Percentiles rank a stretch among this genome's conserved stretches.
phyloP scores from a whole-genome alignment of 2,113 vertebrate genomes.

The Paracanthobrama guichenoti region DNA sequence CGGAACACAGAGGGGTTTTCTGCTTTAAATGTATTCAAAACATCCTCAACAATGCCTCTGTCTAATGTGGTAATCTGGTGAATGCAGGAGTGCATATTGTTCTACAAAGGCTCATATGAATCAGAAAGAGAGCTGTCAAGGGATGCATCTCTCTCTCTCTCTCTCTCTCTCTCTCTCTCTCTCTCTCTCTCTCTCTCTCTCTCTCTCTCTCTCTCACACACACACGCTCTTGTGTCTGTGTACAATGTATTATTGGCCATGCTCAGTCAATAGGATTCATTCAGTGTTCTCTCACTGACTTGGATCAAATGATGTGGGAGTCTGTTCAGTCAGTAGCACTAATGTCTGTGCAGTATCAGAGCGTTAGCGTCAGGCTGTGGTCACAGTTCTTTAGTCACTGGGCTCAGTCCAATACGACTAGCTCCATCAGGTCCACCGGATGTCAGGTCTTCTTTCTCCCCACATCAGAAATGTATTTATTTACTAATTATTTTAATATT shows the following conservation, averaged over 20 bases:
- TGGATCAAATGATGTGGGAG: conserved; percentile 33
- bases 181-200: conserved; percentile 4
- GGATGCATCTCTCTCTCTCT: conserved; percentile 13
- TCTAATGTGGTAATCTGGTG: conserved; percentile 34
- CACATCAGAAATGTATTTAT: background rate
- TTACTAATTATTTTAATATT: background rate
- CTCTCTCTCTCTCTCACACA: background rate
- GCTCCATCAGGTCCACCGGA: background rate
- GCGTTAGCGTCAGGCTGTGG: conserved; percentile 28
- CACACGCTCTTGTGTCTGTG: background rate
- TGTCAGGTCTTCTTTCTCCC: background rate
- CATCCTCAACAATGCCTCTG: conserved; percentile 6
- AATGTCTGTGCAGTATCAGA: conserved; percentile 5
- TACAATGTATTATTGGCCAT: conserved; percentile 1
- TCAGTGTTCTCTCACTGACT: conserved; percentile 38
- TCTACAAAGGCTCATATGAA: conserved; percentile 32
- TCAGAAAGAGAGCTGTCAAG: conserved; percentile 38
- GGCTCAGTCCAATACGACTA: background rate
- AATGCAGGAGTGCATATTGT: conserved; percentile 23
- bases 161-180: background rate
- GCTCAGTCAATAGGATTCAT: conserved; percentile 43
- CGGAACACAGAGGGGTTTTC: conserved; percentile 2
- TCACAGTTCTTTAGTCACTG: conserved; percentile 4
- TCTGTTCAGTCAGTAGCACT: conserved; percentile 27
- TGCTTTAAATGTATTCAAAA: conserved; percentile 42